Percentiles rank a stretch among this genome's conserved stretches.
phyloP scores from a whole-genome alignment of 2,113 vertebrate genomes.

The Trematomus loennbergii region DNA sequence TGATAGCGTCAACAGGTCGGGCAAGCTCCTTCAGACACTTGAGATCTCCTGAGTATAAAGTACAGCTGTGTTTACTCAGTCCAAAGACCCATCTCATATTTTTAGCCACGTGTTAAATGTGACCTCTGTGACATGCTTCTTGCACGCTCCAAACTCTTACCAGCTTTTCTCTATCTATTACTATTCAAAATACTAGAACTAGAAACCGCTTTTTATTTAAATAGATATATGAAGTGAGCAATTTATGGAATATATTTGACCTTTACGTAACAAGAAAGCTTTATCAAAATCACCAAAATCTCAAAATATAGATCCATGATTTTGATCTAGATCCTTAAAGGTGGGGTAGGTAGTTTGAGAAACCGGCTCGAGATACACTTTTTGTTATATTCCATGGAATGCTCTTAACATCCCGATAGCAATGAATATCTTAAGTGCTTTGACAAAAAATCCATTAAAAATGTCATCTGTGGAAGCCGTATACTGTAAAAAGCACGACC shows the following conservation, averaged over 20 bases:
- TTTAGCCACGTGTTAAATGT: slow-evolving; percentile 45
- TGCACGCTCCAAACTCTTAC: slow-evolving; percentile 16
- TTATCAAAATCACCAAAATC: not conserved
- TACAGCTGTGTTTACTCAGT: slow-evolving; percentile 33
- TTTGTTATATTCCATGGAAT: too few relatives aligned
- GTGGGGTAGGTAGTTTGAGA: too few relatives aligned
- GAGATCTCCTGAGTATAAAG: slow-evolving; percentile 32
- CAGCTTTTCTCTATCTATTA: slow-evolving; percentile 21
- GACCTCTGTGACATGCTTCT: slow-evolving; percentile 43
- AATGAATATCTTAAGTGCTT: too few relatives aligned
- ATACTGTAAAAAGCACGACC: too few relatives aligned
- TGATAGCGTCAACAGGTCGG: slow-evolving; percentile 14
- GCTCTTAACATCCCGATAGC: too few relatives aligned
- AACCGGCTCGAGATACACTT: too few relatives aligned
- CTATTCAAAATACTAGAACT: not conserved
- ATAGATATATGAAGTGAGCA: too few relatives aligned
- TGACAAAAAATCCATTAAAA: too few relatives aligned
- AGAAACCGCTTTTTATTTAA: too few relatives aligned
- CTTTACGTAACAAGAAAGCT: not conserved
- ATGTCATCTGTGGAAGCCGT: too few relatives aligned
- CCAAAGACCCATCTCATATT: slow-evolving; percentile 42
- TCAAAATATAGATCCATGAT: too few relatives aligned
- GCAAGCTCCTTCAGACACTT: slow-evolving; percentile 34
- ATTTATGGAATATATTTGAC: not conserved
- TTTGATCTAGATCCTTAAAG: too few relatives aligned